Base-by-base conservation (phyloP, 1,140 invertebrate species). In the Harpegnathos saltator region DNA sequence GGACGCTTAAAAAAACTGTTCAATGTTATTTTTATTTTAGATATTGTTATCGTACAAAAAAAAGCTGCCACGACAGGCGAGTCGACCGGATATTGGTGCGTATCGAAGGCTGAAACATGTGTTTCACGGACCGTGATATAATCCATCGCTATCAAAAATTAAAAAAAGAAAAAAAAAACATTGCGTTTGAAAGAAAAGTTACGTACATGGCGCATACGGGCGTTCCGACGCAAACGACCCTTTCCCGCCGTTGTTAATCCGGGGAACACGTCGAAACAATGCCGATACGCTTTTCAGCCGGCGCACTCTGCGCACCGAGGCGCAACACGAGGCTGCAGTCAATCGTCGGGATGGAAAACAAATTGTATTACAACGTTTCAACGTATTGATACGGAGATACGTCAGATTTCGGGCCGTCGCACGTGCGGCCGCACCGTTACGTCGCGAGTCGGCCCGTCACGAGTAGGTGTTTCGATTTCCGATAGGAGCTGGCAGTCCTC, bases 271-370 rank as follows among this genome's bases (percentile, higher is more conserved):
- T 38, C 14, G 26, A 54, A 66, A 77, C 48, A 54, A 61, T 61
- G 58, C 33, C 12, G 17, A 22, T 33, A 65, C 12, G 11, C 44
- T 62, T 74, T 74, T 17, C 58, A 15, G 17, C 48, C 44, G 54
- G 33, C n/a, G n/a, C 33, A 58, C 44, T 80, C 50, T 17, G 75
- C 38, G 54, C 3, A 44, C 12, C 17, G n/a, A 65, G 22, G 22
- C 63, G 24, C 3, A 65, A 11, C 38, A 44, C 38, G 38, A 44
- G 14, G 19, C 1, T 72, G 15, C 38, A 82, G 50, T 58, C 48
- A 83, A 83, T 87, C 72, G 66, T 58, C 12, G 44, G 22, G 17
- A 85, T n/a, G 26, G 59, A 62, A 71, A 85, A 87, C 65, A 73
- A 86, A 68, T 87, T 86, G 69, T 22, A 19, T 66, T 56, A 63